Conservation (phyloP, 2,888 invertebrate genomes). For the Octodonta nipae region DNA sequence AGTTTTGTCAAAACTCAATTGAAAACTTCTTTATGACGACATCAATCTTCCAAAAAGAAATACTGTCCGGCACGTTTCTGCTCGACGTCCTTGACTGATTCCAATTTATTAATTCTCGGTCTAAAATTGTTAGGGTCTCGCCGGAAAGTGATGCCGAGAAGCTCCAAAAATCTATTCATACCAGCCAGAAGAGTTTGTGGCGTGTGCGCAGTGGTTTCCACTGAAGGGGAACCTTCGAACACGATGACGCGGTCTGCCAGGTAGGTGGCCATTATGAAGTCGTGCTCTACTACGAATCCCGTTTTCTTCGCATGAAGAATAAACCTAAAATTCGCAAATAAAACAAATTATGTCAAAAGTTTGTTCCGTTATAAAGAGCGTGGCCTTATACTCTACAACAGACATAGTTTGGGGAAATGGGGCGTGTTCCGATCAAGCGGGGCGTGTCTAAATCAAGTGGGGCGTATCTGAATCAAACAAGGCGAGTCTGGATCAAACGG, state of each 20-base stretch:
- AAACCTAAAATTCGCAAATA: constrained; percentile 48
- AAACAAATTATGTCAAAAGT: no score
- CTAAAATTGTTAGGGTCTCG: constrained; percentile 97
- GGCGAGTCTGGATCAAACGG: no score
- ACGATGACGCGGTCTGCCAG: constrained; percentile 96
- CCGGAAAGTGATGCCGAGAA: constrained; percentile 93
- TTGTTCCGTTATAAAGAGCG: no score
- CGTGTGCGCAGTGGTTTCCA: constrained; percentile 75
- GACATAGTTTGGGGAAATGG: no score
- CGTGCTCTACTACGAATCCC: constrained; percentile 98
- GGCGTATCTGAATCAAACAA: no score
- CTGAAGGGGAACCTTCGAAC: constrained; percentile 88
- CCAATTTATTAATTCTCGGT: constrained; percentile 92
- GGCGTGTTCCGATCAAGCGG: no score
- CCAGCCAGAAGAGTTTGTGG: constrained; percentile 90
- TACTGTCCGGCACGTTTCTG: constrained; percentile 96
- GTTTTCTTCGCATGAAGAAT: constrained; percentile 98
- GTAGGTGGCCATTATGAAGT: constrained; percentile 99
- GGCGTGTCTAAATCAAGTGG: no score
- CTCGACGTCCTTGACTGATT: constrained; percentile 94
- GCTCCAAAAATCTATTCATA: constrained; percentile 93
- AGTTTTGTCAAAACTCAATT: no score
- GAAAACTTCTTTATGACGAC: no score
- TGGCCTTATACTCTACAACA: no score
- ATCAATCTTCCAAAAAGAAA: constrained; percentile 98